Conservation (phyloP, 2,888 invertebrate genomes). For the Drosophila basisetae region DNA sequence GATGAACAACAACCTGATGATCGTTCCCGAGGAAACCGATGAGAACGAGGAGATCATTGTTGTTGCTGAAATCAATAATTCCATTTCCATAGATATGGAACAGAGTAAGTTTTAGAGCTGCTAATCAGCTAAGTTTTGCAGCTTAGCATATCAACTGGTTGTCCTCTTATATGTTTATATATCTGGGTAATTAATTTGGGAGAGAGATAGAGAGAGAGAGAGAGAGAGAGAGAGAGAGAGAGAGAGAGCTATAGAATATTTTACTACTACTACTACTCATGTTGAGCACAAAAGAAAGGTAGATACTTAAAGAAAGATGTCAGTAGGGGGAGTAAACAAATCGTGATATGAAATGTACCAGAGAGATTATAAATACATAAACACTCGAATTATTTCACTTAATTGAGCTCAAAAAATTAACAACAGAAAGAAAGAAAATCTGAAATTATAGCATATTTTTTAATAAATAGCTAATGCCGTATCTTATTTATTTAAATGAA, state of each 20-base stretch:
- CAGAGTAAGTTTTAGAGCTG: constrained; percentile 72
- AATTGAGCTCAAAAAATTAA: neutral
- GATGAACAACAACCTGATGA: constrained; percentile 73
- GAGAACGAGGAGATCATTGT: constrained; percentile 74
- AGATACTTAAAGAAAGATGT: constrained; percentile 6
- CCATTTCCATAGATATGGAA: constrained; percentile 47
- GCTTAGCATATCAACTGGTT: constrained; percentile 9
- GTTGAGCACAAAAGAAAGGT: constrained; percentile 3
- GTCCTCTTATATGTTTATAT: neutral
- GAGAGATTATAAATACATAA: neutral
- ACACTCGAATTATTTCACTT: neutral
- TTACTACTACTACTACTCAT: constrained; percentile 14
- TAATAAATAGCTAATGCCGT: neutral
- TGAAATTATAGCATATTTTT: no score
- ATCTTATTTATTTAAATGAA: neutral
- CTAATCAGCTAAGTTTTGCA: neutral
- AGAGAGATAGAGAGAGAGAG: neutral
- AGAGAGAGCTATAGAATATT: neutral
- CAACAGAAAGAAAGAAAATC: no score
- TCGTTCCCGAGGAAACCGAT: constrained; percentile 77
- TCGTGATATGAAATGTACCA: constrained; percentile 12
- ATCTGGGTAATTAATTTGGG: neutral
- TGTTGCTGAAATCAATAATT: constrained; percentile 66
- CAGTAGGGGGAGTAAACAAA: neutral
- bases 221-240: neutral